These are phyloP conservation scores for Ylistrum balloti DNA, from an alignment of 1,140 invertebrate genomes.

Conservation along the genomic window DNA sequence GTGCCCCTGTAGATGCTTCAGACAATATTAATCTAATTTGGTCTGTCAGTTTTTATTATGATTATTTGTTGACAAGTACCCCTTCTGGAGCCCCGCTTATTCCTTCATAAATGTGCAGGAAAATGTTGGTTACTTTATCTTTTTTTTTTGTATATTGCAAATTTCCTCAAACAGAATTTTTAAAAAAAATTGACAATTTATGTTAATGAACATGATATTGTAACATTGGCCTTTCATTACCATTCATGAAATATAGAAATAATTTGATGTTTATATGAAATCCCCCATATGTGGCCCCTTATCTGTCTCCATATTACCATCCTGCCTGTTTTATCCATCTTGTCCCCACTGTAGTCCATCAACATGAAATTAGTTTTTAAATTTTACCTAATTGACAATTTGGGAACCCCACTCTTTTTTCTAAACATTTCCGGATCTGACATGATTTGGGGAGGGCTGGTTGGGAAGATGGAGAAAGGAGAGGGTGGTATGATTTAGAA, in stretches of 20 bases:
- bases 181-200: too few species aligned
- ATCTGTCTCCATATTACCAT: neutral
- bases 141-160: too few species aligned
- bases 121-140: too few species aligned
- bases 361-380: conserved; percentile 36
- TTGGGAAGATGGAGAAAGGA: neutral
- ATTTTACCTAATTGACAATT: conserved; percentile 21
- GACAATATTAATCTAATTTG: conserved; percentile 22
- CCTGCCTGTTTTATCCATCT: conserved; percentile 19
- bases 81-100: neutral
- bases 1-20: neutral
- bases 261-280: neutral
- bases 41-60: conserved; percentile 13
- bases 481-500: neutral
- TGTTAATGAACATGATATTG: too few species aligned
- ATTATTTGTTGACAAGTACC: neutral
- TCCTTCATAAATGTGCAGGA: neutral
- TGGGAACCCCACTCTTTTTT: neutral
- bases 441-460: neutral
- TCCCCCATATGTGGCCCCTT: neutral
- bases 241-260: neutral
- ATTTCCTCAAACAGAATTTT: too few species aligned
- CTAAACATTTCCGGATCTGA: neutral
- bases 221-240: neutral
- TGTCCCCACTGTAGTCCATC: conserved; percentile 8